A percentile compares a stretch with the other conserved stretches of the same genome.
phyloP scores from a whole-genome alignment of 1,140 invertebrate genomes.

The Bombyx mori region ASM3026992v2 NC_085114.1:9632501-9633000 shows the following conservation, averaged over 20 bases:
- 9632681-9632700: background rate
- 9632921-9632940: constrained; percentile 15
- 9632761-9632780: too few relatives aligned
- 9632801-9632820: too few relatives aligned
- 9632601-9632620: constrained; percentile 75
- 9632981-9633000: constrained; percentile 62
- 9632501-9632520: too few relatives aligned
- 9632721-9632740: too few relatives aligned
- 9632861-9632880: constrained; percentile 17
- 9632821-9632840: too few relatives aligned
- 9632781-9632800: too few relatives aligned
- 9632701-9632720: too few relatives aligned
- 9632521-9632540: background rate
- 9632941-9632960: constrained; percentile 31
- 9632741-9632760: too few relatives aligned
- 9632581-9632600: constrained; percentile 87
- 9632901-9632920: constrained; percentile 4
- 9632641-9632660: constrained; percentile 63
- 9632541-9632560: constrained; percentile 84
- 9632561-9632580: constrained; percentile 88
- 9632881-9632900: constrained; percentile 14
- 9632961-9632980: constrained; percentile 46
- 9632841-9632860: constrained; percentile 10
- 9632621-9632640: constrained; percentile 69
- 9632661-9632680: background rate